Base-by-base conservation (phyloP, 1,140 invertebrate species). In the Steinernema khuongi region DNA sequence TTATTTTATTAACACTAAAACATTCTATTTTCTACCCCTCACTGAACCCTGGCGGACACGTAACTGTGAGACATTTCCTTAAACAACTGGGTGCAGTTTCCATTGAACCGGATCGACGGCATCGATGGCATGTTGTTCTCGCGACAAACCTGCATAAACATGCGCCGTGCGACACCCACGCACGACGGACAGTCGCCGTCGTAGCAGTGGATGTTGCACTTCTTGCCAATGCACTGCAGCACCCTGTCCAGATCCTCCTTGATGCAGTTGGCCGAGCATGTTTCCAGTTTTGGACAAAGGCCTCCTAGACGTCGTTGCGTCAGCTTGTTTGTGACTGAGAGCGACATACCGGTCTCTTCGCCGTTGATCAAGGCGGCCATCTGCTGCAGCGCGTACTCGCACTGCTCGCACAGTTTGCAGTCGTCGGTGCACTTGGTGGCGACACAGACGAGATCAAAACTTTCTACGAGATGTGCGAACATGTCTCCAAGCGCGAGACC, bases 401-500 rank as follows among this genome's bases (percentile, higher is more conserved):
- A 77, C 26, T 68, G 50, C 19, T 75, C 70, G 50, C 75, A 77
- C 14, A 44, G 36, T 33, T 67, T 66, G 32, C 75, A 77, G 28
- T 77, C 71, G 30, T 73, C 70, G 14, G 44, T 75, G 44, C 75
- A 77, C 31, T 77, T 77, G 1, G 75, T 70, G 18, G 75, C 71
- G 19, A 77, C 73, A 22, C 75, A 77, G 29, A 77, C 71, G 71
- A 77, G 43, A 26, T 77, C 75, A 31, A 77, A 77, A 73, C 74
- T 75, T 60, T 60, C 50, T 2, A 60, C 50, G 7, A 60, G 50
- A 22, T 60, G 50, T 4, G 7, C 50, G 50, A 60, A 60, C 50
- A 60, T 60, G 50, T 60, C 50, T n/a, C 50, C 50, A 14, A 60
- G 14, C 4, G 7, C 26, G 7, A 60, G 19, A 14, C 50, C 50